Percentiles rank a stretch among this genome's conserved stretches.
Conservation (phyloP, 2,797 vertebrate species). For the Vultur gryphus region DNA sequence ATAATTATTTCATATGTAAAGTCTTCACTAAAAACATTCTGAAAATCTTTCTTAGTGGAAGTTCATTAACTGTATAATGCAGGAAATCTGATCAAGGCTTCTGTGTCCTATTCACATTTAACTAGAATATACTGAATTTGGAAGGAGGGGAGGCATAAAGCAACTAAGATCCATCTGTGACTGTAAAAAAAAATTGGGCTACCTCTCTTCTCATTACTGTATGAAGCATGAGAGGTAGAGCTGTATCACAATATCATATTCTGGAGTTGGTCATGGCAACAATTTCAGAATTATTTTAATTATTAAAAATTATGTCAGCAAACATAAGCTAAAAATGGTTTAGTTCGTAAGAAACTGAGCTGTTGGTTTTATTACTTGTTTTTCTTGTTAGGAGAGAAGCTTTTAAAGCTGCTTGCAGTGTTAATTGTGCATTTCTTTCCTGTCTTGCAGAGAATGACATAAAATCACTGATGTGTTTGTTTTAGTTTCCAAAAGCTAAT, state of each 20-base stretch:
- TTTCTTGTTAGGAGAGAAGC: conserved; percentile 50
- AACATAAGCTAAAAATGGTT: neutral
- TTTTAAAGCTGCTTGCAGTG: conserved; percentile 47
- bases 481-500: conserved; percentile 70
- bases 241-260: neutral
- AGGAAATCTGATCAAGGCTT: neutral
- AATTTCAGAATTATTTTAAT: conserved; percentile 7
- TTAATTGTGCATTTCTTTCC: conserved; percentile 66
- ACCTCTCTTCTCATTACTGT: neutral
- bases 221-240: neutral
- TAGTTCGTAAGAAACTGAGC: conserved; percentile 18
- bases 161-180: neutral
- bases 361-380: conserved; percentile 36
- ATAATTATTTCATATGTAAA: neutral
- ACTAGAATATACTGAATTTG: neutral
- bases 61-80: neutral
- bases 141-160: neutral
- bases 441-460: conserved; percentile 62
- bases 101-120: neutral
- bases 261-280: neutral
- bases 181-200: neutral
- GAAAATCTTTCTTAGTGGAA: neutral
- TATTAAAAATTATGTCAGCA: conserved; percentile 24
- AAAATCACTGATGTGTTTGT: conserved; percentile 73
- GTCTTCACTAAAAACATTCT: neutral